Conservation (phyloP, 2,888 invertebrate genomes). For the Isotomurus palustris region DNA sequence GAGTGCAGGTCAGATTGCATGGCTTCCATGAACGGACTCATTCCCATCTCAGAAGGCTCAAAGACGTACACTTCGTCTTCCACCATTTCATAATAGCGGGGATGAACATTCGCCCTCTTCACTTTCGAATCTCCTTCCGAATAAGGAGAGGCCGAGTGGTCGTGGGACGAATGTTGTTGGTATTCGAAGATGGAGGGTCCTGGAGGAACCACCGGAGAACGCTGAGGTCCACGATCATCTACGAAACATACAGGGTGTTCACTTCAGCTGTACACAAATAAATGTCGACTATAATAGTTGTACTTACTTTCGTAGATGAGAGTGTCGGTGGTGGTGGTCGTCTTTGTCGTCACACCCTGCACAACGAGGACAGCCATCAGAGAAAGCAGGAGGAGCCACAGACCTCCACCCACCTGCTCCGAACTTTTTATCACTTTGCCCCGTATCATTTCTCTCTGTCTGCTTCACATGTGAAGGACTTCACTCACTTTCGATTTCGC, state of each 20-base stretch:
- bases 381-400: no score
- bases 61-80: not conserved
- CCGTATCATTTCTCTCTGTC: no score
- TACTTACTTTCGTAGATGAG: slow-evolving; percentile 9
- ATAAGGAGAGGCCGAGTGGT: not conserved
- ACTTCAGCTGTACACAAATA: no score
- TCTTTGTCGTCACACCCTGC: no score
- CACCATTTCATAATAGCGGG: not conserved
- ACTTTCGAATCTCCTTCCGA: not conserved
- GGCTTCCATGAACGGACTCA: not conserved
- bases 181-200: slow-evolving; percentile 1
- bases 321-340: not conserved
- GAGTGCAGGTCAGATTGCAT: not conserved
- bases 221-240: no score
- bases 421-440: no score
- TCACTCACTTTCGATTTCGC: no score
- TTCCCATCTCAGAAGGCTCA: not conserved
- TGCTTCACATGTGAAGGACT: no score
- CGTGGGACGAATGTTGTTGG: not conserved
- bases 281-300: no score
- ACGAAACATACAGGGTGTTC: no score
- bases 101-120: not conserved
- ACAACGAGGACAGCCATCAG: no score
- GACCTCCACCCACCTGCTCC: no score
- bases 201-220: not conserved